phyloP scores from a whole-genome alignment of 2,797 vertebrate species.

The Pangasius mekongensis region DNA sequence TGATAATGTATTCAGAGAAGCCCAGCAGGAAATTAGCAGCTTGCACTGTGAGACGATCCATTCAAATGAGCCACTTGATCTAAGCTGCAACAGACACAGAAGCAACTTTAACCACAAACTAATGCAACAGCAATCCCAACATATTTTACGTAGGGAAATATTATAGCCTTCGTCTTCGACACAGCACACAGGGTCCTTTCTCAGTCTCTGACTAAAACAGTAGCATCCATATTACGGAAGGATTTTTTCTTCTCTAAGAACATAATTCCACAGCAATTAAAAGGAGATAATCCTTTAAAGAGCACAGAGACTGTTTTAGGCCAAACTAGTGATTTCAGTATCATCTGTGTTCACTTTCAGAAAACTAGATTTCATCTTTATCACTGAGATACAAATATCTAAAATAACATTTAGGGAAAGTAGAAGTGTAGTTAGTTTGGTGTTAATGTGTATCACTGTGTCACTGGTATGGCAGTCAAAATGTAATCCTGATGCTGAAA shows the following conservation, averaged over 20 bases:
- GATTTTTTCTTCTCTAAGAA: neutral
- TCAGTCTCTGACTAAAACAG: neutral
- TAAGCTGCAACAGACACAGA: neutral
- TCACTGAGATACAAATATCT: neutral
- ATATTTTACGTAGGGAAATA: neutral
- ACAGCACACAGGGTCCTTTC: neutral
- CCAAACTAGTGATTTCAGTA: neutral
- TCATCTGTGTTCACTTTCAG: neutral
- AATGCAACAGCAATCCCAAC: neutral
- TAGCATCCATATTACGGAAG: neutral
- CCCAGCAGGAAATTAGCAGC: conserved; percentile 42
- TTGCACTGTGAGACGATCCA: conserved; percentile 4
- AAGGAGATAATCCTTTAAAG: neutral
- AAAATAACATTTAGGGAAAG: neutral
- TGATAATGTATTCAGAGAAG: conserved; percentile 38
- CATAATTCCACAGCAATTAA: neutral
- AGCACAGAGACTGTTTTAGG: neutral
- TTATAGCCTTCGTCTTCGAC: neutral
- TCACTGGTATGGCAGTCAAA: neutral
- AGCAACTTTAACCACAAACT: conserved; percentile 18
- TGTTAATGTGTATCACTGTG: neutral
- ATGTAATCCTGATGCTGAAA: neutral
- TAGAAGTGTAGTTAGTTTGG: neutral
- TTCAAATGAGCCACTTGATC: conserved; percentile 33
- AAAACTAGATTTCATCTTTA: neutral